These are phyloP conservation scores for Adelognathus sp. DNA, from an alignment of 2,888 invertebrate genomes.

Conservation along the genomic window DNA sequence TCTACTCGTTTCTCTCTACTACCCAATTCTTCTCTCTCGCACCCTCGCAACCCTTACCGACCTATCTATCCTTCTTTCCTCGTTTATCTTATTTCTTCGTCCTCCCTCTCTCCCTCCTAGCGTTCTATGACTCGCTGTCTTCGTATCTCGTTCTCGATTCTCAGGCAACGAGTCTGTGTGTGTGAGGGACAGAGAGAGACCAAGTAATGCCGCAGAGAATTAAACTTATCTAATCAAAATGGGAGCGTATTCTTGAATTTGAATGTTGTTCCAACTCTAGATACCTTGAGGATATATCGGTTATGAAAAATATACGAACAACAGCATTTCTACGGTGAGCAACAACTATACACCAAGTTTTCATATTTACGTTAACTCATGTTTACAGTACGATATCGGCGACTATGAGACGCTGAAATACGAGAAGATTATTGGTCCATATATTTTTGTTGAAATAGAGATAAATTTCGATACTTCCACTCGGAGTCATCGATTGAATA, in stretches of 20 bases:
- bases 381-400: too few relatives aligned
- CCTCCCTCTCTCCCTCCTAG: not conserved
- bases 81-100: slow-evolving; percentile 37
- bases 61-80: slow-evolving; percentile 12
- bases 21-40: not conserved
- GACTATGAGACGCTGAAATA: too few relatives aligned
- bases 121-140: not conserved
- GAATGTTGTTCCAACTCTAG: too few relatives aligned
- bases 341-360: too few relatives aligned
- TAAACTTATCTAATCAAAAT: not conserved
- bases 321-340: too few relatives aligned
- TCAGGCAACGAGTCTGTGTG: too few relatives aligned
- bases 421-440: not conserved
- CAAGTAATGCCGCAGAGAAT: not conserved
- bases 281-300: not conserved
- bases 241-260: too few relatives aligned
- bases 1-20: slow-evolving; percentile 26
- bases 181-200: too few relatives aligned
- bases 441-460: not conserved
- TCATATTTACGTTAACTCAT: too few relatives aligned
- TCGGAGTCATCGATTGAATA: too few relatives aligned
- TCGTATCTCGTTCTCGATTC: not conserved
- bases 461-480: too few relatives aligned
- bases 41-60: not conserved
- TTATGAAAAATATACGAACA: too few relatives aligned